Evolutionary conservation across 37 sponge, comb jelly and placozoan genomes (phyloP).

Genomic region (Theonella swinhoei): DNA sequence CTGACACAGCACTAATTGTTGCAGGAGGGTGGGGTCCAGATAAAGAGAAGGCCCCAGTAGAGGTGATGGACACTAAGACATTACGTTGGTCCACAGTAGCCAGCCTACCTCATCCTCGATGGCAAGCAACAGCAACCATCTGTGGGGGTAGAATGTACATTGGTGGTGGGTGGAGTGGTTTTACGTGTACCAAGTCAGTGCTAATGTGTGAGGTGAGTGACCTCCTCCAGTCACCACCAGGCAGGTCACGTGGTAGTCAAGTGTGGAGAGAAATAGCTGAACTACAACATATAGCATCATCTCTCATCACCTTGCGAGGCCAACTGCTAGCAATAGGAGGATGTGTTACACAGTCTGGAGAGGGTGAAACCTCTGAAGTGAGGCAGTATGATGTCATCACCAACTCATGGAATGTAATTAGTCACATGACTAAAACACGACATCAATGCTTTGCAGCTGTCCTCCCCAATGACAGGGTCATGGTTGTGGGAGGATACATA

Average conservation of each 20-base stretch:
- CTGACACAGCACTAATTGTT: neutral
- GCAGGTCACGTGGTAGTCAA: neutral
- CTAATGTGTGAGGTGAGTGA: neutral
- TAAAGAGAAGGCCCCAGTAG: neutral
- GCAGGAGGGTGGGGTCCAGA: neutral
- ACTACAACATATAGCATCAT: neutral
- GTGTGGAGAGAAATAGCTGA: neutral
- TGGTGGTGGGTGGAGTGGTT: neutral
- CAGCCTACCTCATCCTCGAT: conserved; percentile 6
- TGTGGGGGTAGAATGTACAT: neutral
- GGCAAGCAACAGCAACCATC: conserved; percentile 1
- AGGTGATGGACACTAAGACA: conserved; percentile 15
- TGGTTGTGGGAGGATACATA: neutral
- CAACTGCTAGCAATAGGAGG: conserved; percentile 16
- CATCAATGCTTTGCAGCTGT: neutral
- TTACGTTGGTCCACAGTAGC: conserved; percentile 11
- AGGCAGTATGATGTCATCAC: neutral
- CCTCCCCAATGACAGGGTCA: neutral
- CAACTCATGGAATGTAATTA: conserved; percentile 7
- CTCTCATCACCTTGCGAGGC: neutral
- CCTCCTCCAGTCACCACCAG: neutral
- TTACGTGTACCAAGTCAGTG: neutral
- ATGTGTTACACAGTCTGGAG: neutral
- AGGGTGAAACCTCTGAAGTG: neutral
- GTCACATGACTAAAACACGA: neutral